These are phyloP conservation scores for Columba guinea DNA, from an alignment of 2,797 vertebrate genomes.

Conservation along the genomic window DNA sequence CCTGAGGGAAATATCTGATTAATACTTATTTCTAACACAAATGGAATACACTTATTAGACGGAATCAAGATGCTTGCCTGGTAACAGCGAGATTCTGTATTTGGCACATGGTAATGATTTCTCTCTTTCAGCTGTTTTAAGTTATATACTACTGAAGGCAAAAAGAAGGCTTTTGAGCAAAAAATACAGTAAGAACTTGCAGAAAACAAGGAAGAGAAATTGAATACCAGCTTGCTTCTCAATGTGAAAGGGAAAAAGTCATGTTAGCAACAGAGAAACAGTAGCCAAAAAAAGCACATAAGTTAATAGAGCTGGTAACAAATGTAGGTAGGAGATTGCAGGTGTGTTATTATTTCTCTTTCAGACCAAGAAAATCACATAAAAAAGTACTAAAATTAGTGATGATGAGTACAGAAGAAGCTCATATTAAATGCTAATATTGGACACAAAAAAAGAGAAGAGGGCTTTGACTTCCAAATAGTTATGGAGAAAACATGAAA, in stretches of 20 bases:
- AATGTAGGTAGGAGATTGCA: background rate
- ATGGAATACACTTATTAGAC: background rate
- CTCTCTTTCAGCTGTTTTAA: background rate
- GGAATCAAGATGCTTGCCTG: background rate
- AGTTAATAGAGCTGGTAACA: background rate
- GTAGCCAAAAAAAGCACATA: background rate
- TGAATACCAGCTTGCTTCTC: background rate
- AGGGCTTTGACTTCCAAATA: background rate
- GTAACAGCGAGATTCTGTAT: background rate
- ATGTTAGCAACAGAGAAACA: background rate
- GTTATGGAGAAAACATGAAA: background rate
- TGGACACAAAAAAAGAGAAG: background rate
- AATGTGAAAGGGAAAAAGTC: background rate
- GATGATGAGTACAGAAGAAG: background rate
- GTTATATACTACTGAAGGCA: background rate
- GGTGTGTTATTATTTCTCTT: background rate
- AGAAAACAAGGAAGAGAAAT: background rate
- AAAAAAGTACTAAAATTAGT: background rate
- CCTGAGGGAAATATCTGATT: background rate
- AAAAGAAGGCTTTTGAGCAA: background rate
- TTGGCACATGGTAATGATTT: background rate
- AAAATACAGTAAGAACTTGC: background rate
- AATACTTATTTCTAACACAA: conserved; percentile 3
- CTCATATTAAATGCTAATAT: background rate
- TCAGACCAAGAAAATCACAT: background rate